phyloP scores from a whole-genome alignment of 2,113 vertebrate species.

The Cichladusa arquata region DNA sequence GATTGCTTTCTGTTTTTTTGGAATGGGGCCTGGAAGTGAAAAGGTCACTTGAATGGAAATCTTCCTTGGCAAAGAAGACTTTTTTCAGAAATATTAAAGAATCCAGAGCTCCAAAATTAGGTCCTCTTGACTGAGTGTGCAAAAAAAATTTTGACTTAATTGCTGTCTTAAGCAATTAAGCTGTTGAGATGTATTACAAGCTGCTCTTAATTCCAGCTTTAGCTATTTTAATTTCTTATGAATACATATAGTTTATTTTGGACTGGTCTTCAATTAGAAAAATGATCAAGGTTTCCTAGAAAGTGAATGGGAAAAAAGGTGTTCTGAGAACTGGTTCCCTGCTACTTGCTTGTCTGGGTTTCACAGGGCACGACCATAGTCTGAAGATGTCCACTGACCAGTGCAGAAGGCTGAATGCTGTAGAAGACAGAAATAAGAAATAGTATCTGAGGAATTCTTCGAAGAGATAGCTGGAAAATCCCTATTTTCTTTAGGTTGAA shows the following conservation, averaged over 20 bases:
- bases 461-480: background rate
- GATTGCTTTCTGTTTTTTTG: background rate
- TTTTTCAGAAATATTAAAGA: background rate
- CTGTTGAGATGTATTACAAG: background rate
- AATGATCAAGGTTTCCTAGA: background rate
- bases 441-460: background rate
- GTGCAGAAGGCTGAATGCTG: background rate
- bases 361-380: background rate
- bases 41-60: background rate
- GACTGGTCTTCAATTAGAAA: background rate
- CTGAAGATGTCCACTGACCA: background rate
- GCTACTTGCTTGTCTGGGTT: background rate
- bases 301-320: background rate
- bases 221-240: background rate
- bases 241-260: background rate
- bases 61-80: background rate
- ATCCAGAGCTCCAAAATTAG: background rate
- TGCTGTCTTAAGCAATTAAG: background rate
- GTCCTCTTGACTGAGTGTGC: background rate
- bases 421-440: background rate
- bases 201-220: background rate
- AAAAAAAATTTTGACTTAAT: background rate
- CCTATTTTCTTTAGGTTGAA: background rate
- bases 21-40: background rate
- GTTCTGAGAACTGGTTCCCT: background rate